Conservation (phyloP, 2,888 invertebrate species). For the Hipparchia semele region DNA sequence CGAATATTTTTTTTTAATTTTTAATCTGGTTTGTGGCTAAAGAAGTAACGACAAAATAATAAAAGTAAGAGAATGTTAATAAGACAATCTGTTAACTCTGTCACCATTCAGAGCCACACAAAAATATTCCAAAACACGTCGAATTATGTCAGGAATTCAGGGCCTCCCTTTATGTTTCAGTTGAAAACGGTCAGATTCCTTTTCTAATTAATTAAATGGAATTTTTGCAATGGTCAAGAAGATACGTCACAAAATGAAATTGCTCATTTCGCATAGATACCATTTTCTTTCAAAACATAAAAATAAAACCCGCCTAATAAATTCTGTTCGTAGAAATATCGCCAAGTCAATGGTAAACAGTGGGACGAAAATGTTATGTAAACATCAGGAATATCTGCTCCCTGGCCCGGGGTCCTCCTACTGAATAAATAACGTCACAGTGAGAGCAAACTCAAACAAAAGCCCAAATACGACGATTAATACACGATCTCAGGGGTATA, state of each 20-base stretch:
- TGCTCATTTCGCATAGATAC: conserved; percentile 38
- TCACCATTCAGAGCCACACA: too few species aligned
- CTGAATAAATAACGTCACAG: conserved; percentile 77
- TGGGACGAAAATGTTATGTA: conserved; percentile 75
- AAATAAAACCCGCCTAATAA: conserved; percentile 56
- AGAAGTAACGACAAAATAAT: too few species aligned
- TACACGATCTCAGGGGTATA: conserved; percentile 66
- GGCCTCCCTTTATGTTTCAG: neutral
- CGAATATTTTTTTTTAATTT: too few species aligned
- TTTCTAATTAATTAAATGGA: neutral
- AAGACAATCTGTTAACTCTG: too few species aligned
- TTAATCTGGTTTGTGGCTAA: too few species aligned
- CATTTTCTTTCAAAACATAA: conserved; percentile 32
- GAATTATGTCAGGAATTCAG: neutral
- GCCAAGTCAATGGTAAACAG: conserved; percentile 61
- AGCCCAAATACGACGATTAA: conserved; percentile 80
- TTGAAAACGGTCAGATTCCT: neutral
- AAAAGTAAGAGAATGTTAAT: too few species aligned
- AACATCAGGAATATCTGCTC: conserved; percentile 67
- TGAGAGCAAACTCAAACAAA: conserved; percentile 80
- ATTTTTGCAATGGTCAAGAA: neutral
- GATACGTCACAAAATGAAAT: conserved; percentile 2
- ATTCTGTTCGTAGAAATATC: conserved; percentile 65
- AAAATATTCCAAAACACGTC: neutral
- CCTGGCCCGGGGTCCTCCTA: conserved; percentile 71